Evolutionary conservation across 2,888 invertebrate species (phyloP), one percentile per base, ranked within the genome.

Genomic region (Oligia strigilis): DNA sequence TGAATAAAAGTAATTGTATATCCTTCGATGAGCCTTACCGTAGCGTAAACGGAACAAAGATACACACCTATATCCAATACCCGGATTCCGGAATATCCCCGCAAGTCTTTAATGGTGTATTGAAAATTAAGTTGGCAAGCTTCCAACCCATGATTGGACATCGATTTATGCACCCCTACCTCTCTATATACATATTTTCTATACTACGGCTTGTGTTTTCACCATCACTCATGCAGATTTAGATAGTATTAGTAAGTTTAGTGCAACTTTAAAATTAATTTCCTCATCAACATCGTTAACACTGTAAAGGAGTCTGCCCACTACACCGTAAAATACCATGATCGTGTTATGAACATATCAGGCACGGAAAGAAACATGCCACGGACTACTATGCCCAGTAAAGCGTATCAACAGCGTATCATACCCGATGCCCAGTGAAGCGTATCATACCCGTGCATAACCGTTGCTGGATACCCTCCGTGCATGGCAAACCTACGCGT

Each of bases 111-210:
- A 55, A 75, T 75, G 58, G 75, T n/a, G 9, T 77, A 75, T 72
- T 70, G 79, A 78, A 78, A 80, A 83, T 78, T 74, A 78, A 66
- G 66, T 85, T 86, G 83, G 85, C 86, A 19, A 29, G 55, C 17
- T 74, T 80, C 87, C 85, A 85, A 86, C 13, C 65, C 55, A 67
- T 86, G 83, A 78, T 82, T 78, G 73, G 46, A 77, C 55, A 77
- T 81, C 60, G 71, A 83, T 83, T 74, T 80, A 71, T 66, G 52
- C 70, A 29, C 17, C 46, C 11, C 40, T n/a, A 23, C 6, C 70
- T 66, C 23, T 64, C 23, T 55, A 19, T 49, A n/a, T n/a, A n/a
- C n/a, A 46, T 49, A 23, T 71, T 36, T 43, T 55, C 5, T 75
- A 14, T 29, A 19, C n/a, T 65, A 14, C 23, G 49, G 36, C 11